Evolutionary conservation across 2,113 vertebrate species (phyloP), one percentile per base, ranked within the genome.

Genomic region (Syngnathus typhle): DNA sequence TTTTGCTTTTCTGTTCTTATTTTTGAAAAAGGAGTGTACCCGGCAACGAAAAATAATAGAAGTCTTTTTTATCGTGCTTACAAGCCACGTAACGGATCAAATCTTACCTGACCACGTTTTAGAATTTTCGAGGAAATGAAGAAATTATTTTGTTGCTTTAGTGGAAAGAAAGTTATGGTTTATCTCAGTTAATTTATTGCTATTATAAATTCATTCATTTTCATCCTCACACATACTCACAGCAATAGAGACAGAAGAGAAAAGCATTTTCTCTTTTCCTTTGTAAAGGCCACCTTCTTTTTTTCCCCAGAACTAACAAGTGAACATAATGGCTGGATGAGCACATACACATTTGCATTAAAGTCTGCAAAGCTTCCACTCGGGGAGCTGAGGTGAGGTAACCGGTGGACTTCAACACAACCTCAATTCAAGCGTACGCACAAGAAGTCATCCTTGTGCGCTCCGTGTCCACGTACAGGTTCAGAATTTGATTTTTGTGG

Each of bases 111-210:
- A 15, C 13, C 44, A 46, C 47, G 18, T 49, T 19, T 18, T 19
- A 49, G 5, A 49, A 41, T 44, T 56, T 56, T 36, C 7, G 7
- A 15, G 12, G 5, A 13, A 56, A 7, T 7, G 55, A 15, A 19
- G 18, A 51, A 49, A 11, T 49, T 49, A 15, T 15, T 6, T 56
- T 13, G 11, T 15, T 10, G 15, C 58, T 4, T 56, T 23, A 32
- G 12, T 49, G 55, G 43, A 73, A 23, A 37, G 6, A 9, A 10
- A 2, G 12, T 54, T 2, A 59, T 21, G 0, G 7, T 51, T 80
- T 55, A 62, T 76, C 65, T 75, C 68, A 77, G 2, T 69, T 59
- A 0, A 59, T 85, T 88, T 84, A 86, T 79, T 88, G 41, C 55
- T 79, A 66, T 58, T 38, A 68, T 38, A 73, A 72, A 69, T 72